A percentile compares a stretch with the other conserved stretches of the same genome.
Evolutionary conservation across 2,888 invertebrate genomes (phyloP).

Genomic region (Glaucopsyche alexis): DNA sequence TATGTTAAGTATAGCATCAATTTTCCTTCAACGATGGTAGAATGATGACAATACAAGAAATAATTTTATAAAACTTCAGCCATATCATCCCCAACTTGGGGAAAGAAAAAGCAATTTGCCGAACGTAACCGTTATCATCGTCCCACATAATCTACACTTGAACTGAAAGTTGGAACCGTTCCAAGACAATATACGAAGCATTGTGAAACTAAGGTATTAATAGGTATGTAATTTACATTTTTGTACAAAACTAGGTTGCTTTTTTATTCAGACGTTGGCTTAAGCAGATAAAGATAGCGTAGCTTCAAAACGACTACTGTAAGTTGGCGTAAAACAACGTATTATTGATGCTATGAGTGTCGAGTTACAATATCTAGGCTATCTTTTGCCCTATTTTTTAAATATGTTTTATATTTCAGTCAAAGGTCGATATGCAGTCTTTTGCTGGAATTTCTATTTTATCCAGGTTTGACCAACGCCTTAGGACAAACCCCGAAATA

Average conservation of each 20-base stretch:
- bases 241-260: background rate
- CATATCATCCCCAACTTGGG: background rate
- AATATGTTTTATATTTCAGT: background rate
- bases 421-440: background rate
- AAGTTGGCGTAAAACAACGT: background rate
- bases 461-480: too few species aligned
- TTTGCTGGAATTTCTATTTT: too few species aligned
- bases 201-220: slow-evolving; percentile 27
- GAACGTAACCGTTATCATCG: background rate
- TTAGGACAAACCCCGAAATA: too few species aligned
- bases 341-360: background rate
- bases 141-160: slow-evolving; percentile 18
- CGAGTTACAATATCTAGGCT: too few species aligned
- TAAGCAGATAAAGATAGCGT: background rate
- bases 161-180: slow-evolving; percentile 1
- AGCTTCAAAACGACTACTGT: background rate
- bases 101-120: background rate
- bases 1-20: background rate
- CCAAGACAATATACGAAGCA: slow-evolving; percentile 23
- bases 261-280: slow-evolving; percentile 8
- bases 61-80: background rate
- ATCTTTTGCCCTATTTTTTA: background rate
- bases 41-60: too few species aligned
- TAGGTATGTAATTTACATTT: slow-evolving; percentile 6
- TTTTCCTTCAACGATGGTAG: too few species aligned